Evolutionary conservation across 2,888 invertebrate species (phyloP), one percentile per base, ranked within the genome.

Genomic region (Acleris emargana): DNA sequence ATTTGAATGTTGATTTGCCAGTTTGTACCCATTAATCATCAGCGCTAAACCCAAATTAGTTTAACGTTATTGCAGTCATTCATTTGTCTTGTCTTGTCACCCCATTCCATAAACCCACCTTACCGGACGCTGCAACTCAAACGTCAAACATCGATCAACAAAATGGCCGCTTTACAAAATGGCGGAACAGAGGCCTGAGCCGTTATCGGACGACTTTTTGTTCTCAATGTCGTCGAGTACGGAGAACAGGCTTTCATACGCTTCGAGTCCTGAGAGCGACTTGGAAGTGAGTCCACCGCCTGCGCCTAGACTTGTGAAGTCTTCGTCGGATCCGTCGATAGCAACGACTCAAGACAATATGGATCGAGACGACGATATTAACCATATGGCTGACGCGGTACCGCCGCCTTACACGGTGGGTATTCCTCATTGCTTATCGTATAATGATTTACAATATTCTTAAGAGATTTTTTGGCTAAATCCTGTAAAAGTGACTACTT

Each of bases 161-260:
- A 78, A 81, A 79, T 76, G 78, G 76, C 75, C 71, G 73, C 72
- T 62, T 60, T 45, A 71, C 80, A 79, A 84, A 80, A 81, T 80
- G 83, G 80, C 80, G 78, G 81, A 92, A 86, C 94, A 98, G 98
- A 98, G 98, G 86, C 97, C 98, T 87, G 98, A 99, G 93, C 97
- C 97, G 87, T 94, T 99, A 87, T 98, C 98, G 81, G 99, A 99
- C 93, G 99, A 99, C 95, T 98, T 99, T 95, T 96, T 99, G 85
- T 99, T 99, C 94, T 99, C 99, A 84, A 98, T 99, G 98, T 97
- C 97, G 76, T 97, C 97, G 83, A 90, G 89, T 73, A 93, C 91
- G 38, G 93, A 93, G 84, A 95, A 97, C 87, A 96, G 98, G 84
- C 94, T 98, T 76, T 98, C 98, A 83, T 98, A 98, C 91, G 98